Percentiles rank a stretch among this genome's conserved stretches.
These are phyloP conservation scores for Crypturellus tataupa DNA, from an alignment of 2,797 vertebrate species.

Conservation along the genomic window DNA sequence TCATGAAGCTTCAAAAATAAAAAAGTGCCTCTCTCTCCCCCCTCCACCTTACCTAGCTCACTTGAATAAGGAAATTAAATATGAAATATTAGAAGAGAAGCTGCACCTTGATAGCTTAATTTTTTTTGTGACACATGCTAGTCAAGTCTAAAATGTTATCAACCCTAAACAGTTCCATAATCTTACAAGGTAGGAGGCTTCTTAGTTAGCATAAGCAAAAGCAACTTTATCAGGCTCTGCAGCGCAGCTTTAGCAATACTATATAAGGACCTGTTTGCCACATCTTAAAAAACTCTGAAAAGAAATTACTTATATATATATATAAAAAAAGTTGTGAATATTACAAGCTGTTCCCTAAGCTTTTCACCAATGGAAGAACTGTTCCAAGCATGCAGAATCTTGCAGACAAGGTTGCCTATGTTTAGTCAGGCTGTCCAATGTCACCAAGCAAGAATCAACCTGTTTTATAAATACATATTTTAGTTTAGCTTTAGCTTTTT, in stretches of 20 bases:
- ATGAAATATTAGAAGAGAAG: background rate
- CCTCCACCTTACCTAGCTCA: background rate
- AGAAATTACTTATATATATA: slow-evolving; percentile 65
- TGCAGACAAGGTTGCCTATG: slow-evolving; percentile 4
- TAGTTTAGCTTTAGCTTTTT: too few relatives aligned
- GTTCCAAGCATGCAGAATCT: slow-evolving; percentile 16
- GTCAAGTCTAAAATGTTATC: slow-evolving; percentile 50
- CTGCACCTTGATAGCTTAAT: background rate
- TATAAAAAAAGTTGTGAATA: slow-evolving; percentile 61
- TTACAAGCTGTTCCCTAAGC: slow-evolving; percentile 64
- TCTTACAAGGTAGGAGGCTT: slow-evolving; percentile 65
- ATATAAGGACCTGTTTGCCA: slow-evolving; percentile 64
- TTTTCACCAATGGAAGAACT: background rate
- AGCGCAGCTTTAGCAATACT: slow-evolving; percentile 60
- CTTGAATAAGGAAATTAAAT: background rate
- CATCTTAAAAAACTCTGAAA: slow-evolving; percentile 30
- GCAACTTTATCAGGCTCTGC: slow-evolving; percentile 54
- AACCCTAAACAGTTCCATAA: slow-evolving; percentile 49
- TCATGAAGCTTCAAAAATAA: background rate
- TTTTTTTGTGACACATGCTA: background rate
- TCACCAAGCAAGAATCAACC: slow-evolving; percentile 11
- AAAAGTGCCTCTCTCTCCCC: background rate
- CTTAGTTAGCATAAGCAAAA: slow-evolving; percentile 37
- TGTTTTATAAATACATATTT: background rate
- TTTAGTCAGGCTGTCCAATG: slow-evolving; percentile 29